Evolutionary conservation across 2,888 invertebrate genomes (phyloP).

Genomic region (Gymnocheta viridis): DNA sequence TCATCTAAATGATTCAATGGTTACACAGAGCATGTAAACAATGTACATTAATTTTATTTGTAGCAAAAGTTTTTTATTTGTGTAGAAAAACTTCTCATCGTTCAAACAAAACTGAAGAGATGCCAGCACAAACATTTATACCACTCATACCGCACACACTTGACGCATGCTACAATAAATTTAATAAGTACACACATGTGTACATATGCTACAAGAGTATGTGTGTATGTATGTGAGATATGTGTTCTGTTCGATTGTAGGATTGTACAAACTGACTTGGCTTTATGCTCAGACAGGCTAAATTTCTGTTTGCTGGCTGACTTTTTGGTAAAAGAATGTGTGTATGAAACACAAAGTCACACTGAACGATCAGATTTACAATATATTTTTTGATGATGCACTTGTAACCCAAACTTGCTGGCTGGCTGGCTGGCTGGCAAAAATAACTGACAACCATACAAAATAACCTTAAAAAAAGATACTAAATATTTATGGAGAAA

Average conservation of each 20-base stretch:
- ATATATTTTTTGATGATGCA: slow-evolving; percentile 64
- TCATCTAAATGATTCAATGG: slow-evolving; percentile 70
- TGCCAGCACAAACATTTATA: slow-evolving; percentile 23
- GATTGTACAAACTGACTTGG: slow-evolving; percentile 20
- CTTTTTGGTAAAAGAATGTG: slow-evolving; percentile 30
- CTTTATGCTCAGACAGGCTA: not conserved
- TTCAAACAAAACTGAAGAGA: slow-evolving; percentile 28
- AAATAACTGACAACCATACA: slow-evolving; percentile 49
- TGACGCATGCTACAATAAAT: slow-evolving; percentile 70
- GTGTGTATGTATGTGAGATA: slow-evolving; percentile 21
- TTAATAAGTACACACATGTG: slow-evolving; percentile 31
- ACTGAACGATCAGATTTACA: slow-evolving; percentile 55
- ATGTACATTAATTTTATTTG: slow-evolving; percentile 69
- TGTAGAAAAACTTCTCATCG: slow-evolving; percentile 52
- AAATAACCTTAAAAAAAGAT: slow-evolving; percentile 7
- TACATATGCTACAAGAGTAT: slow-evolving; percentile 10
- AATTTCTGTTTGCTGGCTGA: slow-evolving; percentile 10
- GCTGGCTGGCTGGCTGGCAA: slow-evolving; percentile 19
- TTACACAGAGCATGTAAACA: slow-evolving; percentile 71
- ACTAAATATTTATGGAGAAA: slow-evolving; percentile 35
- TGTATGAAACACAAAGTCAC: slow-evolving; percentile 46
- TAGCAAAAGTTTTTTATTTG: slow-evolving; percentile 52
- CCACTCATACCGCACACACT: slow-evolving; percentile 55
- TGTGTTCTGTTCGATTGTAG: not conserved
- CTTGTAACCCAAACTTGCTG: slow-evolving; percentile 66